Evolutionary conservation across 2,797 vertebrate species (phyloP).

Genomic region (Emydoidea blandingii): DNA sequence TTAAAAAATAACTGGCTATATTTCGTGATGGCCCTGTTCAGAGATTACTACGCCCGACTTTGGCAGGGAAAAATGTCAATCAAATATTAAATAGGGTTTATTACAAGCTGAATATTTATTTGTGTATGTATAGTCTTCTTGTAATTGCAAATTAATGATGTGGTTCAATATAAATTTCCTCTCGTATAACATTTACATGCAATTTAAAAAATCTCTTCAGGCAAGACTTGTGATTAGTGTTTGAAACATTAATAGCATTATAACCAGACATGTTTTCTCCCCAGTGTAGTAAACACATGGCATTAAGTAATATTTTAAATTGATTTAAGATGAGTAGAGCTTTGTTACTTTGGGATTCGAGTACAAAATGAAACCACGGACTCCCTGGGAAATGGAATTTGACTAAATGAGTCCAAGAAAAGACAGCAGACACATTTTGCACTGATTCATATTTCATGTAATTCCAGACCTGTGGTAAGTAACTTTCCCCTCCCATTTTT

Average conservation of each 20-base stretch:
- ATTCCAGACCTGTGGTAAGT: not conserved
- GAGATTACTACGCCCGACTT: not conserved
- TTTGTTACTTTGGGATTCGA: not conserved
- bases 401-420: not conserved
- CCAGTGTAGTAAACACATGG: not conserved
- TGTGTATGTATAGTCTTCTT: not conserved
- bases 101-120: not conserved
- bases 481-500: not conserved
- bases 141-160: not conserved
- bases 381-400: not conserved
- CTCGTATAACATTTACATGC: not conserved
- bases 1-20: not conserved
- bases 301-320: conserved; percentile 2
- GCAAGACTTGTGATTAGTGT: not conserved
- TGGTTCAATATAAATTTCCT: not conserved
- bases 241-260: not conserved
- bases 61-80: not conserved
- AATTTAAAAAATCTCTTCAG: not conserved
- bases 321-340: not conserved
- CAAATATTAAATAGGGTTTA: not conserved
- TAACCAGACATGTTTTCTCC: not conserved
- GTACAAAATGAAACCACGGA: not conserved
- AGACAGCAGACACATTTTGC: not conserved
- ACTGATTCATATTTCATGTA: not conserved
- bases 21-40: not conserved